Percentiles rank a stretch among this genome's conserved stretches.
These are phyloP conservation scores for Oceanodroma leucorhoa DNA, from an alignment of 2,797 vertebrate genomes.

Conservation along the genomic window DNA sequence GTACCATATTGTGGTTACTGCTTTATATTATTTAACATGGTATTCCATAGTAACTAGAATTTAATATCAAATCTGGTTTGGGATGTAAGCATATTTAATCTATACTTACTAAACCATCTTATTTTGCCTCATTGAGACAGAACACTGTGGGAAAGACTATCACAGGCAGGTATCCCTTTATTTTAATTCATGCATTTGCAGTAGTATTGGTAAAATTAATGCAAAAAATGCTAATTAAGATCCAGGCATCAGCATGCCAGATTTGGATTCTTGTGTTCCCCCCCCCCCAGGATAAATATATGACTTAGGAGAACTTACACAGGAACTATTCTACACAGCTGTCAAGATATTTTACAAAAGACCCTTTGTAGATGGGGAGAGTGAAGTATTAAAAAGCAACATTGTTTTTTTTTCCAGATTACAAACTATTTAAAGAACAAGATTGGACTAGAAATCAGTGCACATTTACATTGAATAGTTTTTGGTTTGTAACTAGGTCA, in stretches of 20 bases:
- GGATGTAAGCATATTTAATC: background rate
- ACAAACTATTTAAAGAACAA: background rate
- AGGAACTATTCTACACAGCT: background rate
- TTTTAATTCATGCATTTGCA: background rate
- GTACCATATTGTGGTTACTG: background rate
- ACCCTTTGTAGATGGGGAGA: background rate
- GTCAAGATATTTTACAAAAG: conserved; percentile 1
- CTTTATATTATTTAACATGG: background rate
- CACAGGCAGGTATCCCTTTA: background rate
- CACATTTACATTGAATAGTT: background rate
- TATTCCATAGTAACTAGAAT: background rate
- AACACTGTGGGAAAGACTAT: background rate
- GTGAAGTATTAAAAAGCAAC: background rate
- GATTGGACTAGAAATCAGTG: background rate
- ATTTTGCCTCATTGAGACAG: background rate
- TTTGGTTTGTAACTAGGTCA: background rate
- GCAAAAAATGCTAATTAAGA: background rate
- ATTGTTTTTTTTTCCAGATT: background rate
- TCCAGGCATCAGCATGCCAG: background rate
- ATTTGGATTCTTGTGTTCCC: background rate
- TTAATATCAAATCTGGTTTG: background rate
- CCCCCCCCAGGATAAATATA: background rate
- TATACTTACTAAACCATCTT: background rate
- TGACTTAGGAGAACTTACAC: background rate
- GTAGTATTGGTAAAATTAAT: background rate